Conservation (phyloP, 2,888 invertebrate genomes). For the Priocnemis perturbator region DNA sequence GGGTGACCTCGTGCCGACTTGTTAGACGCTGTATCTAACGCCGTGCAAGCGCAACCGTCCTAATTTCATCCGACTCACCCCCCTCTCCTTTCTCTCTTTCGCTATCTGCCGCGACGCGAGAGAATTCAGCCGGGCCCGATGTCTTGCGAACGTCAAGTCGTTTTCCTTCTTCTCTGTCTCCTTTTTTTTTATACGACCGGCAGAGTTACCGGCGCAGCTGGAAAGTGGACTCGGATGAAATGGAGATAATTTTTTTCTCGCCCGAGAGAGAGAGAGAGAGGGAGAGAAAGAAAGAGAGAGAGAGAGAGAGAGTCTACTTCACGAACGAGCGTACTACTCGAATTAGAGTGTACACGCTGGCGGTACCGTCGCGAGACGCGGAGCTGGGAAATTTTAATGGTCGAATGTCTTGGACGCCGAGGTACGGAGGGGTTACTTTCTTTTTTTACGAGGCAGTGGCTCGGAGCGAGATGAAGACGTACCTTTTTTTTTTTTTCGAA, state of each 20-base stretch:
- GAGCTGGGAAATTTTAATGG: no score
- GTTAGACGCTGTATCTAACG: slow-evolving; percentile 12
- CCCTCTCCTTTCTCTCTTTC: slow-evolving; percentile 1
- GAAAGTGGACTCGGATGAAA: slow-evolving; percentile 22
- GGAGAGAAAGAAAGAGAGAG: no score
- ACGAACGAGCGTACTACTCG: no score
- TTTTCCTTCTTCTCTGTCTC: slow-evolving; percentile 26
- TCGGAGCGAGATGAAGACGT: no score
- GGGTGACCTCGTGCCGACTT: neutral
- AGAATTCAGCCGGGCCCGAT: neutral
- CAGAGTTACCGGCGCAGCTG: slow-evolving; percentile 5
- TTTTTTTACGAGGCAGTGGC: no score
- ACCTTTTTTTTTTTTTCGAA: no score
- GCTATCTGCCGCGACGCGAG: neutral
- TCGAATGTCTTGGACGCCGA: no score
- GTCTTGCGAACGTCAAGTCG: neutral
- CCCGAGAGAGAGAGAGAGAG: no score
- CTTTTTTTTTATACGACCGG: slow-evolving; percentile 4
- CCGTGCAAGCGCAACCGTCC: slow-evolving; percentile 23
- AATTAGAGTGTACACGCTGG: no score
- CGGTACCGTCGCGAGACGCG: no score
- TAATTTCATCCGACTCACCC: slow-evolving; percentile 24
- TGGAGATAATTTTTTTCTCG: slow-evolving; percentile 13
- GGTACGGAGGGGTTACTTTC: no score
- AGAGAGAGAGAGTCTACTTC: no score